Conservation (phyloP, 2,888 invertebrate species). For the Tortricodes alternella region DNA sequence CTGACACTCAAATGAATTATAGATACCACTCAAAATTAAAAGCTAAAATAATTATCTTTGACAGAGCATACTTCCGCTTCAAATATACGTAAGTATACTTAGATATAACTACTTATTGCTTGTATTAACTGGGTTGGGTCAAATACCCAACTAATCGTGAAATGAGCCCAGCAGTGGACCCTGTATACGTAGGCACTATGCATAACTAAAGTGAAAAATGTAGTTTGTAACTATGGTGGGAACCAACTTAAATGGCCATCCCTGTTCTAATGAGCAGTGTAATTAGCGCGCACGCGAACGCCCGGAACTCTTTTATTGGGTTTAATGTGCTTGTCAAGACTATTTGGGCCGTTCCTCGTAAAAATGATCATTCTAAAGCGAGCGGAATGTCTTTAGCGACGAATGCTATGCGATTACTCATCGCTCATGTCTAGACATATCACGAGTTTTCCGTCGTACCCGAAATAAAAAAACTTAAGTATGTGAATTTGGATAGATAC, state of each 20-base stretch:
- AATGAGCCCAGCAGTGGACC: too few species aligned
- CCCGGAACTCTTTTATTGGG: conserved; percentile 63
- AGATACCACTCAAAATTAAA: too few species aligned
- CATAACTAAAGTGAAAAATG: neutral
- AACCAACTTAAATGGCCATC: neutral
- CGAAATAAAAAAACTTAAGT: neutral
- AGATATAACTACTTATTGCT: too few species aligned
- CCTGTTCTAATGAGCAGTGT: conserved; percentile 52
- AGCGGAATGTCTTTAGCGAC: neutral
- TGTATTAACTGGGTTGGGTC: too few species aligned
- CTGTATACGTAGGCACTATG: too few species aligned
- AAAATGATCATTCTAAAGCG: conserved; percentile 33
- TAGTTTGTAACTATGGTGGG: neutral
- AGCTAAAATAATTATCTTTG: too few species aligned
- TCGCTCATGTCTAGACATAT: neutral
- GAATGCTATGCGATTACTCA: neutral
- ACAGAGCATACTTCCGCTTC: too few species aligned
- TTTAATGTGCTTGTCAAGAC: conserved; percentile 46
- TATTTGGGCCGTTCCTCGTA: conserved; percentile 33
- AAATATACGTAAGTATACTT: too few species aligned
- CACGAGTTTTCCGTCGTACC: neutral
- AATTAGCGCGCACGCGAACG: conserved; percentile 62
- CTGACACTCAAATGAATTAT: too few species aligned
- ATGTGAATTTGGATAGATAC: too few species aligned
- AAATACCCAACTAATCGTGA: too few species aligned